Conservation (phyloP, 2,113 vertebrate species). For the Ctenodactylus gundi region DNA sequence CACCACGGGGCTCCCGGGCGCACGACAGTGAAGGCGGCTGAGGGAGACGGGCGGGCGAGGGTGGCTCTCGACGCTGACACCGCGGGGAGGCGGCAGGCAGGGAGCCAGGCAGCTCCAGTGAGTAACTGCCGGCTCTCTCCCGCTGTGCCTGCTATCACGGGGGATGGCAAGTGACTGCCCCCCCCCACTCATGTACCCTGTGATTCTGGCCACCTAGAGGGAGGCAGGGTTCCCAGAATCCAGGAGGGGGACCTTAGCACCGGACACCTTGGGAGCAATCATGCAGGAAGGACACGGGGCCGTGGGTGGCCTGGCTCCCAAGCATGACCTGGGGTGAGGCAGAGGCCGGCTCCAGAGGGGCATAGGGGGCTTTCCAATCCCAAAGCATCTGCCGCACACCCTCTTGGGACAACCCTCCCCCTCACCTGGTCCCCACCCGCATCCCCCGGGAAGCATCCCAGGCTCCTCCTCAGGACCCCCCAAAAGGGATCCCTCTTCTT, state of each 20-base stretch:
- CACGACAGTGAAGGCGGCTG: not conserved
- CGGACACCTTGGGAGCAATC: not conserved
- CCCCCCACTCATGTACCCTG: not conserved
- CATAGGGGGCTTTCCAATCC: not conserved
- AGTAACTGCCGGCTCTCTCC: constrained; percentile 39
- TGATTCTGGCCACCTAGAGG: not conserved
- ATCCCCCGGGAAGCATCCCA: no score
- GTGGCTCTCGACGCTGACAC: not conserved
- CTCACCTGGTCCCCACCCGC: not conserved
- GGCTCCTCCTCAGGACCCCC: not conserved
- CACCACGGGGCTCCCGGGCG: not conserved
- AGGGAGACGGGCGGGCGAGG: not conserved
- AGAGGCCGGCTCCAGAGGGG: not conserved
- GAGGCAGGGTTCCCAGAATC: not conserved
- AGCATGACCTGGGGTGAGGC: no score
- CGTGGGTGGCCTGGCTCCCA: no score
- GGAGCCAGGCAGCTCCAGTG: constrained; percentile 54
- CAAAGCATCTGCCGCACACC: not conserved
- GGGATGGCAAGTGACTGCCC: constrained; percentile 30
- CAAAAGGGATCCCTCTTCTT: not conserved
- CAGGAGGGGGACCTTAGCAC: not conserved
- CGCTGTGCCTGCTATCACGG: not conserved
- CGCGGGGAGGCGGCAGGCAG: constrained; percentile 12
- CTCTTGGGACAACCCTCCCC: not conserved
- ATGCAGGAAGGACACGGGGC: not conserved